phyloP scores from a whole-genome alignment of 2,888 invertebrate genomes.

The Habroteleia sp. region DNA sequence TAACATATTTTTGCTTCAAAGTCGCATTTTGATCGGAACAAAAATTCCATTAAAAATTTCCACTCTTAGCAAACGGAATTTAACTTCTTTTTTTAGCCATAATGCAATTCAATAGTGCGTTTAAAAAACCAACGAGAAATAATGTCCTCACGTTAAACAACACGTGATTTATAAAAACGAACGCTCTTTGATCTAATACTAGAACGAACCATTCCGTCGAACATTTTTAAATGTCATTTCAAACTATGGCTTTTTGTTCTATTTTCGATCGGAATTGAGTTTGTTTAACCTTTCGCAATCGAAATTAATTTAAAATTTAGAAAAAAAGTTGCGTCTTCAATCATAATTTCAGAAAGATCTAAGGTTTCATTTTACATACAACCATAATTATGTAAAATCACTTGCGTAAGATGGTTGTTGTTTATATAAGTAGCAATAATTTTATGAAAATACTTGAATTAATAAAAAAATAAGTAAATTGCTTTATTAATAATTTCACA shows the following conservation, averaged over 20 bases:
- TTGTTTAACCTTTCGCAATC: conserved; percentile 31
- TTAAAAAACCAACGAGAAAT: neutral
- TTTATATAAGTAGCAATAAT: conserved; percentile 31
- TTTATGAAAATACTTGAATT: conserved; percentile 17
- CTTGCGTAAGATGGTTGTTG: conserved; percentile 25
- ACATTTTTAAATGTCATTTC: conserved; percentile 23
- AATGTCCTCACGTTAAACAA: conserved; percentile 11
- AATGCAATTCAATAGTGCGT: no score
- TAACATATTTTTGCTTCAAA: no score
- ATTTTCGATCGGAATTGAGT: conserved; percentile 22
- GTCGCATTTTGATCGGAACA: no score
- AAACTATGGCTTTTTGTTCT: conserved; percentile 36
- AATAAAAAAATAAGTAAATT: conserved; percentile 1
- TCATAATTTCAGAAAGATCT: conserved; percentile 27
- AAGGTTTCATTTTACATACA: conserved; percentile 33
- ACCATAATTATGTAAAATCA: conserved; percentile 38
- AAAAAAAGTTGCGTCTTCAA: conserved; percentile 39
- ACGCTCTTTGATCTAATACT: conserved; percentile 31
- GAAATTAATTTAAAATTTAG: conserved; percentile 30
- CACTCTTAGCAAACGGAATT: no score
- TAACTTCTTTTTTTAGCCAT: no score
- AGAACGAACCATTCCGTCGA: neutral
- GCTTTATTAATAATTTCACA: neutral
- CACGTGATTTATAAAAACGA: conserved; percentile 15
- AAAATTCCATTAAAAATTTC: no score